Evolutionary conservation across 2,797 vertebrate species (phyloP).

Genomic region (Anabacerthia variegaticeps): DNA sequence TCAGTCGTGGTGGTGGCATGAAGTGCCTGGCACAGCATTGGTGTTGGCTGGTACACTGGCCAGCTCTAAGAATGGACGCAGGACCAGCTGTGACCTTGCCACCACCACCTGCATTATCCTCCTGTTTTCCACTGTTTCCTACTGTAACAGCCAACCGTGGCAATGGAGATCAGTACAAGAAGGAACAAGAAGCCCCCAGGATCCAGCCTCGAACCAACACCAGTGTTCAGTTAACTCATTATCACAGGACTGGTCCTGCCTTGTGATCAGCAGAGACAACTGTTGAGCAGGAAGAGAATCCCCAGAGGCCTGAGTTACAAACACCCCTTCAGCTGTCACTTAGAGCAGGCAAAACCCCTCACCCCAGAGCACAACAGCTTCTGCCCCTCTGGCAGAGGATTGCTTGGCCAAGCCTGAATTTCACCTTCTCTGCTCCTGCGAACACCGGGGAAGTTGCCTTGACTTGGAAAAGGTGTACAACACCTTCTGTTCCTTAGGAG

Average conservation of each 20-base stretch:
- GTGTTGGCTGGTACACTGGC: accelerated
- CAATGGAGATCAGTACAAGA: neutral
- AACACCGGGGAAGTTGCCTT: neutral
- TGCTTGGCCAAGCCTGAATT: neutral
- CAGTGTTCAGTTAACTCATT: neutral
- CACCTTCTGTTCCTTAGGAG: neutral
- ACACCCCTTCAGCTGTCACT: neutral
- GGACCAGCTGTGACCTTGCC: neutral
- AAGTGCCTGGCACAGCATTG: too few species aligned
- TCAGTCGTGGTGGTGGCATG: neutral
- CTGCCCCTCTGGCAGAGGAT: neutral
- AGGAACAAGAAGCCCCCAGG: neutral
- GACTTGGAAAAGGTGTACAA: neutral
- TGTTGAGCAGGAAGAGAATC: neutral
- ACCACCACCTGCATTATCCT: neutral
- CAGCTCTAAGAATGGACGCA: neutral
- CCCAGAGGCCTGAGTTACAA: neutral
- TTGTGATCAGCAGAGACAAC: neutral
- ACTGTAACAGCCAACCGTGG: neutral
- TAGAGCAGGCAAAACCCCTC: neutral
- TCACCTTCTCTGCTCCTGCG: neutral
- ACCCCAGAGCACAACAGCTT: neutral
- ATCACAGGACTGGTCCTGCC: neutral
- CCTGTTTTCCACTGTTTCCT: neutral
- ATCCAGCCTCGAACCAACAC: neutral